phyloP scores from a whole-genome alignment of 64 coral and sea anemone species.

The Acropora tenuis region DNA sequence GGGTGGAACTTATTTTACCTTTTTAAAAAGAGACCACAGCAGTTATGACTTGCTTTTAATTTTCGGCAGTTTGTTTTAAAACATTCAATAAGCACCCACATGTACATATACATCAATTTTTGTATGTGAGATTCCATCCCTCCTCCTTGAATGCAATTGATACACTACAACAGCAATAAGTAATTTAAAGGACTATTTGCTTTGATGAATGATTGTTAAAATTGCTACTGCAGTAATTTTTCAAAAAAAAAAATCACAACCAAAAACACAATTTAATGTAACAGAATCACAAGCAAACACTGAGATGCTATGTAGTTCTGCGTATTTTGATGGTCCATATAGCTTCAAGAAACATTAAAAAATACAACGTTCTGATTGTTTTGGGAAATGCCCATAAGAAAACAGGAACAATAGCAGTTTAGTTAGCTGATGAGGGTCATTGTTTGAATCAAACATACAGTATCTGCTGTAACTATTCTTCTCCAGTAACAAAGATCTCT shows the following conservation, averaged over 20 bases:
- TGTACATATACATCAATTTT: slow-evolving; percentile 9
- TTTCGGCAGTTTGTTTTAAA: slow-evolving; percentile 10
- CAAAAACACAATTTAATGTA: slow-evolving; percentile 7
- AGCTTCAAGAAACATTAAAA: slow-evolving; percentile 31
- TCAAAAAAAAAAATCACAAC: slow-evolving; percentile 1
- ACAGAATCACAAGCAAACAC: slow-evolving; percentile 11
- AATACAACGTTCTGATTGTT: slow-evolving; percentile 14
- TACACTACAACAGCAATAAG: slow-evolving; percentile 9
- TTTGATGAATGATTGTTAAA: slow-evolving; percentile 7
- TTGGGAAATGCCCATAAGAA: neutral
- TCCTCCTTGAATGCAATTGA: slow-evolving; percentile 17
- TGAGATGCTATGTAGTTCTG: slow-evolving; percentile 11
- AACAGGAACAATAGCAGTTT: slow-evolving; percentile 27
- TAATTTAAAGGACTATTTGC: slow-evolving; percentile 6
- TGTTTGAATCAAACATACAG: neutral
- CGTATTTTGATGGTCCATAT: slow-evolving; percentile 22
- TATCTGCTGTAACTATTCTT: slow-evolving; percentile 1
- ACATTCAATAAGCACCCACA: neutral
- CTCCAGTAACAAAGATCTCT: slow-evolving; percentile 32
- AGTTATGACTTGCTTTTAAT: slow-evolving; percentile 6
- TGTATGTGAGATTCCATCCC: slow-evolving; percentile 1
- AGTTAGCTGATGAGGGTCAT: neutral
- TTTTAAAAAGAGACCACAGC: slow-evolving; percentile 13
- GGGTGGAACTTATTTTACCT: slow-evolving; percentile 17
- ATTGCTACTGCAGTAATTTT: neutral